A percentile compares a stretch with the other conserved stretches of the same genome.
phyloP scores from a whole-genome alignment of 2,797 vertebrate genomes.

The Sternarchorhynchus goeldii region DNA sequence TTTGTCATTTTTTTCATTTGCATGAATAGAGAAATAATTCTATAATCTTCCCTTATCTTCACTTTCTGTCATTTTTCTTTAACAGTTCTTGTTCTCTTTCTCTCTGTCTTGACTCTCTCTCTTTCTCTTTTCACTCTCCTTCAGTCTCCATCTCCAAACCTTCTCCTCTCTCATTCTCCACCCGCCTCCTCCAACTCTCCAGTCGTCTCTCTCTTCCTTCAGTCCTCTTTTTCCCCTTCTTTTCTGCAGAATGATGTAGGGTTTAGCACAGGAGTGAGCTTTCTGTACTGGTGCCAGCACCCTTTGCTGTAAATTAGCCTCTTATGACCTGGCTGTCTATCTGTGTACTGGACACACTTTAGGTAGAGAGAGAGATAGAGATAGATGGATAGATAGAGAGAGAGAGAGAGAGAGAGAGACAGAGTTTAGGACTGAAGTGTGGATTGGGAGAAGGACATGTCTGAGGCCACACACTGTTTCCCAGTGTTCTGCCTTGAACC shows the following conservation, averaged over 20 bases:
- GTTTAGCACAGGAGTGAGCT: background rate
- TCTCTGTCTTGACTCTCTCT: background rate
- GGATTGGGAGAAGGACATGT: background rate
- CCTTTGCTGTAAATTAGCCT: slow-evolving; percentile 40
- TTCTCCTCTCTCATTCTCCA: background rate
- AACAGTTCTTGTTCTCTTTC: background rate
- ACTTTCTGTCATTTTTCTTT: slow-evolving; percentile 1
- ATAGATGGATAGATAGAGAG: slow-evolving; percentile 1
- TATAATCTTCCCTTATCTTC: background rate
- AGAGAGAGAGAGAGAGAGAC: background rate
- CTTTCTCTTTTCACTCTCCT: background rate
- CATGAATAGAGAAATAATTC: background rate
- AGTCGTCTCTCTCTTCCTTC: background rate
- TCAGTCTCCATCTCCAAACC: background rate
- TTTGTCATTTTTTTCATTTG: slow-evolving; percentile 4
- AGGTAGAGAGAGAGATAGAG: background rate
- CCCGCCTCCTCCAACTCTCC: slow-evolving; percentile 1
- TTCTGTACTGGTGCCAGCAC: slow-evolving; percentile 1
- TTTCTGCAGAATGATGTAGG: slow-evolving; percentile 7
- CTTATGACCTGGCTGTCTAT: slow-evolving; percentile 36
- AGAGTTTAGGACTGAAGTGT: background rate
- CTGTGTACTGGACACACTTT: slow-evolving; percentile 21
- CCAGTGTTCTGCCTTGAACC: slow-evolving; percentile 27
- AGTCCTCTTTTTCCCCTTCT: slow-evolving; percentile 14
- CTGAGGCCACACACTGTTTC: background rate